These are phyloP conservation scores for Odiellus spinosus DNA, from an alignment of 2,888 invertebrate species.

Conservation along the genomic window DNA sequence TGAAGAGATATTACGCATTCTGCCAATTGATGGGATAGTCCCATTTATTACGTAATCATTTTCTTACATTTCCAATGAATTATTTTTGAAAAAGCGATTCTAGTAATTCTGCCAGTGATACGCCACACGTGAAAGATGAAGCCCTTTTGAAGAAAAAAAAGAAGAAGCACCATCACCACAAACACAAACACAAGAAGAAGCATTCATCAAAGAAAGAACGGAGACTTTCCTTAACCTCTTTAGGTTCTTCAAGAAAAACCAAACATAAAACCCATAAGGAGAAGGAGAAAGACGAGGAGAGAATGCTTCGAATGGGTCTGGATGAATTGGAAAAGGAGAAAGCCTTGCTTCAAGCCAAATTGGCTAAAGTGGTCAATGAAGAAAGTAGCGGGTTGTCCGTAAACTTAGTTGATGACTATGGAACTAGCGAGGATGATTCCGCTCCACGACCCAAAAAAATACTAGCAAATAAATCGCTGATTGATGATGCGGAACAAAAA, in stretches of 20 bases:
- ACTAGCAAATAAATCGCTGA: too few relatives aligned
- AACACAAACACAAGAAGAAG: constrained; percentile 14
- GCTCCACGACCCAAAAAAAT: too few relatives aligned
- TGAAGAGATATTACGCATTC: too few relatives aligned
- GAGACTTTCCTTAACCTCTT: constrained; percentile 1
- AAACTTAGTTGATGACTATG: too few relatives aligned
- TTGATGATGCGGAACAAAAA: too few relatives aligned
- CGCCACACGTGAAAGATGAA: too few relatives aligned
- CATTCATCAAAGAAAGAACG: constrained; percentile 9
- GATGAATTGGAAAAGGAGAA: constrained; percentile 29
- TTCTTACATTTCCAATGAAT: too few relatives aligned
- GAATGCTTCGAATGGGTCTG: constrained; percentile 20
- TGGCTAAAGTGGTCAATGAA: constrained; percentile 18
- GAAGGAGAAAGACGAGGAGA: constrained; percentile 8
- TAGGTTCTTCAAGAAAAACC: constrained; percentile 1
- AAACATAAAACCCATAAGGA: constrained; percentile 10
- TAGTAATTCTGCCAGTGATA: too few relatives aligned
- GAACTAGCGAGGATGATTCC: too few relatives aligned
- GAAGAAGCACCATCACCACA: constrained; percentile 14
- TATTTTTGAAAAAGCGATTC: too few relatives aligned
- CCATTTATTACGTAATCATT: too few relatives aligned
- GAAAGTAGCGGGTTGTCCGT: neutral
- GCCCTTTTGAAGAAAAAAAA: constrained; percentile 10
- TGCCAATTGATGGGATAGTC: too few relatives aligned
- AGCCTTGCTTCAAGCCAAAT: constrained; percentile 28